Conservation (phyloP, 2,113 vertebrate genomes). For the Acrocephalus kingi region DNA sequence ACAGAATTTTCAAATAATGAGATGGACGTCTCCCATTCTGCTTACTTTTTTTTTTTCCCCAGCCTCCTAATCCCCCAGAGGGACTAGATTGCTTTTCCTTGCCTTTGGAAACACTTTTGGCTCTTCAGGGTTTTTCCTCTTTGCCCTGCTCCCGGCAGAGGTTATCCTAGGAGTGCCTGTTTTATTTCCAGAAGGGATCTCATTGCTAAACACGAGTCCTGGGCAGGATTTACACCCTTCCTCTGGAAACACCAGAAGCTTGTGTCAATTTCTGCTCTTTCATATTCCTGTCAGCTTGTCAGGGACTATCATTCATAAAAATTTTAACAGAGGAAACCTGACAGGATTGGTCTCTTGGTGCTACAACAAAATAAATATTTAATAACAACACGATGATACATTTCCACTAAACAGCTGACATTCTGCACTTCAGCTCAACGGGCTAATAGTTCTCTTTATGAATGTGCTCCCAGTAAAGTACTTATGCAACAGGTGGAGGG, state of each 20-base stretch:
- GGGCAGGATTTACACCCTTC: background rate
- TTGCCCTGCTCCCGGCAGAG: background rate
- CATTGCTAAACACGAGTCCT: background rate
- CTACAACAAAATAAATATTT: conserved; percentile 32
- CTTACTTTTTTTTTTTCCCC: background rate
- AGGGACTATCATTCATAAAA: background rate
- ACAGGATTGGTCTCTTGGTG: conserved; percentile 16
- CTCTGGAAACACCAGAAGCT: background rate
- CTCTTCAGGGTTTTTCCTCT: background rate
- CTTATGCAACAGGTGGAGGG: background rate
- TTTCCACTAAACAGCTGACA: conserved; percentile 30
- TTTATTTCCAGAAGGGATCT: background rate
- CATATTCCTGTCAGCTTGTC: conserved; percentile 19
- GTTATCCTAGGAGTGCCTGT: background rate
- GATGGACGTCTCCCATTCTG: background rate
- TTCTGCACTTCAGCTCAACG: background rate
- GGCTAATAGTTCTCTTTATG: background rate
- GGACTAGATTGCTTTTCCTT: background rate
- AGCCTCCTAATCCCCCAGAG: background rate
- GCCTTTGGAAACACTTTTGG: background rate
- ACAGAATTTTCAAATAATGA: background rate
- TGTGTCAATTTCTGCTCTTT: background rate
- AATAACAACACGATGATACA: conserved; percentile 12
- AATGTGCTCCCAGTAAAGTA: background rate
- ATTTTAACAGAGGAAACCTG: conserved; percentile 16